Conservation (phyloP, 2,113 vertebrate genomes). For the Potamarius usumacintae region DNA sequence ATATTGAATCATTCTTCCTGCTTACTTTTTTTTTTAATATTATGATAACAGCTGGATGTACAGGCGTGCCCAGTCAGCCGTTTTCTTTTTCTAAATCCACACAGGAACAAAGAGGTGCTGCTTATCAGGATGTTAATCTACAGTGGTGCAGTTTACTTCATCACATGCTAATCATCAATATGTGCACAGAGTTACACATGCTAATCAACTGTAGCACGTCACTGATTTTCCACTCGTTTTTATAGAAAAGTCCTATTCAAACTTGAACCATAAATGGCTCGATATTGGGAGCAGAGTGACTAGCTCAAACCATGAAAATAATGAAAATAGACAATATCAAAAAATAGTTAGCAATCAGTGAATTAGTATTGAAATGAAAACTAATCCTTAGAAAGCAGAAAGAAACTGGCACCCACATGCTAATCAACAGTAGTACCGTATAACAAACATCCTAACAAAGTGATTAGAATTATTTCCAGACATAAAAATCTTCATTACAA, state of each 20-base stretch:
- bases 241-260: background rate
- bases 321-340: background rate
- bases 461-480: background rate
- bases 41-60: conserved; percentile 25
- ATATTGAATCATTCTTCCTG: conserved; percentile 24
- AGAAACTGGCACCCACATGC: background rate
- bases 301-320: background rate
- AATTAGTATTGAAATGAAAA: background rate
- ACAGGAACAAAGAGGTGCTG: conserved; percentile 11
- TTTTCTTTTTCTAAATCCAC: conserved; percentile 31
- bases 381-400: background rate
- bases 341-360: background rate
- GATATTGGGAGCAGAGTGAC: background rate
- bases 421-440: background rate
- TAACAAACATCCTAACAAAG: background rate
- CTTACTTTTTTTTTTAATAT: conserved; percentile 27
- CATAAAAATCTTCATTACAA: background rate
- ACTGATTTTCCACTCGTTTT: background rate
- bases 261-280: background rate
- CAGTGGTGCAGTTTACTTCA: background rate
- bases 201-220: background rate
- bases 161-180: background rate
- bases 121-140: background rate
- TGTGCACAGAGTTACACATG: background rate
- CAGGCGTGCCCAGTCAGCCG: conserved; percentile 5